Percentiles rank a stretch among this genome's conserved stretches.
These are phyloP conservation scores for Enteromius anoplus DNA, from an alignment of 2,797 vertebrate genomes.

Conservation along the genomic window DNA sequence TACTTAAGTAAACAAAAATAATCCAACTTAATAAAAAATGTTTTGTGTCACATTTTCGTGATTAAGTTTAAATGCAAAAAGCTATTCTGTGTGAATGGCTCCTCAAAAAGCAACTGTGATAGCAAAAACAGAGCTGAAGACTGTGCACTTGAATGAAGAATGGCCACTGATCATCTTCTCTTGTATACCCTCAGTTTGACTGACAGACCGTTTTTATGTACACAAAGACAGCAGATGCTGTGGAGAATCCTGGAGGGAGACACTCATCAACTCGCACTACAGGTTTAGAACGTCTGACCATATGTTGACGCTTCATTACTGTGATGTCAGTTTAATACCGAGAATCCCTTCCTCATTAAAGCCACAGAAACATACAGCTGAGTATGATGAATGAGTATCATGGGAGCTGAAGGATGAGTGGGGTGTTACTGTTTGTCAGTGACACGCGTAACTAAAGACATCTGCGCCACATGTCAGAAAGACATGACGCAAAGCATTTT, in stretches of 20 bases:
- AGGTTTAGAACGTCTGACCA: constrained; percentile 10
- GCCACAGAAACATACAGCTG: constrained; percentile 24
- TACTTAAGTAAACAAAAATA: background rate
- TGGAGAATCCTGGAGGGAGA: constrained; percentile 26
- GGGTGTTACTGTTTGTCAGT: constrained; percentile 19
- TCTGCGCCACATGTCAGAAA: constrained; percentile 33
- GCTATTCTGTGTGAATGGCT: background rate
- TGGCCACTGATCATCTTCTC: constrained; percentile 5
- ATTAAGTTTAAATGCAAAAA: background rate
- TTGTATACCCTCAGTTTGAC: constrained; percentile 6
- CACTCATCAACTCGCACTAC: constrained; percentile 1
- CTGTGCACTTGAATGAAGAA: background rate
- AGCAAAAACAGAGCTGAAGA: constrained; percentile 14
- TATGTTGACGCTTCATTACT: constrained; percentile 32
- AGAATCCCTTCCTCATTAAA: constrained; percentile 27
- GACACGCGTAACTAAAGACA: constrained; percentile 33
- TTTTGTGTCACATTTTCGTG: background rate
- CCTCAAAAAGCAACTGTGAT: background rate
- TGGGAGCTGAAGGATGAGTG: constrained; percentile 35
- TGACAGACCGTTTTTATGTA: constrained; percentile 27
- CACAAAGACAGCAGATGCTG: constrained; percentile 32
- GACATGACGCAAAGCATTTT: constrained; percentile 52
- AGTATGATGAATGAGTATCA: constrained; percentile 33
- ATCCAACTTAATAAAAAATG: background rate
- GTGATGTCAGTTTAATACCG: constrained; percentile 42